These are phyloP conservation scores for Hofmannophila pseudospretella DNA, from an alignment of 2,888 invertebrate genomes.

Conservation along the genomic window DNA sequence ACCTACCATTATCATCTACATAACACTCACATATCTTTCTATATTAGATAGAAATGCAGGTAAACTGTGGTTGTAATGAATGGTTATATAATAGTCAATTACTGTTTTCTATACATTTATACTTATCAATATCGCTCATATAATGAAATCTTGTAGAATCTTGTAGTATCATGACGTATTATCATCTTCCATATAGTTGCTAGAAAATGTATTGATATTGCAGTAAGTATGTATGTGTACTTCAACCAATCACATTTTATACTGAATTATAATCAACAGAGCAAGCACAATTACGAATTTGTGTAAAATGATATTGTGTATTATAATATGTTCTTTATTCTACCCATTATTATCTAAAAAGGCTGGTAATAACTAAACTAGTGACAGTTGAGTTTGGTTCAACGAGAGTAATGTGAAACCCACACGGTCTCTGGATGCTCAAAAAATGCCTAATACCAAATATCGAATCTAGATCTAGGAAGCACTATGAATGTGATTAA, in stretches of 20 bases:
- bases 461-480: conserved; percentile 3
- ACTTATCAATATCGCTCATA: conserved; percentile 24
- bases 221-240: conserved; percentile 18
- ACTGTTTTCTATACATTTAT: conserved; percentile 34
- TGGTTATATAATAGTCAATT: conserved; percentile 40
- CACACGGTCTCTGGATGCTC: conserved; percentile 5
- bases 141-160: conserved; percentile 19
- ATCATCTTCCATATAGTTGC: conserved; percentile 33
- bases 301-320: neutral
- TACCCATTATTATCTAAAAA: no score
- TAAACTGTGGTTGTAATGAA: conserved; percentile 25
- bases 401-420: neutral
- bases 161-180: conserved; percentile 19
- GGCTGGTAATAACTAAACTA: no score
- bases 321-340: no score
- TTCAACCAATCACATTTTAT: neutral
- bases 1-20: conserved; percentile 1
- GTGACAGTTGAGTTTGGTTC: no score
- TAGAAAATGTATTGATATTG: conserved; percentile 25
- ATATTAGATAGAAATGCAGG: conserved; percentile 5
- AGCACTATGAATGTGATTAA: neutral
- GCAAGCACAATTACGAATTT: neutral
- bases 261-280: neutral
- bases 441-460: conserved; percentile 1
- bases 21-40: conserved; percentile 23